Base-by-base conservation (phyloP, 2,797 vertebrate species). In the Selene dorsalis region DNA sequence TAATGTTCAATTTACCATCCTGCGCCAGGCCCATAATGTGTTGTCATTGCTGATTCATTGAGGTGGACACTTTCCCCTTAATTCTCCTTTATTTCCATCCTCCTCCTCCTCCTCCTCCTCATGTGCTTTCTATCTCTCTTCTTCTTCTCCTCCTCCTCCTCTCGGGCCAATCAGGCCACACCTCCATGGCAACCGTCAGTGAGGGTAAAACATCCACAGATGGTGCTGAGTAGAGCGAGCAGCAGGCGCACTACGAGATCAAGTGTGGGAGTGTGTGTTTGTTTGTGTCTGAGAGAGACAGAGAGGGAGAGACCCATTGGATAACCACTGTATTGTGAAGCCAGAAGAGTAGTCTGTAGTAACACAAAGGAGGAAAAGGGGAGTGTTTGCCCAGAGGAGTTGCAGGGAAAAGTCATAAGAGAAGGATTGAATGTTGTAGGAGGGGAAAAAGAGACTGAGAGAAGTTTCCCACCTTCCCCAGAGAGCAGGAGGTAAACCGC, bases 141-240 rank as follows among this genome's bases (percentile, higher is more conserved):
- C 69, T 58, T 83, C 71, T 83, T 76, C 76, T 69, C 69, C 73
- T 90, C 87, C 87, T 89, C 72, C 82, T 89, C 72, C 77, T 90
- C 84, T 75, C 48, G 84, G 83, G 91, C 89, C 88, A 84, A 84
- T 78, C 94, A 93, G 90, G 94, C 95, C 93, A 96, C 95, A 87
- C 95, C 95, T 96, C 94, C 94, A 90, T 91, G 92, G 88, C 94
- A 94, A 92, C 93, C 93, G 94, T 93, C 93, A 89, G 93, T 57
- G 92, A 95, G 95, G 93, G 93, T 95, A 95, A 95, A 92, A 88
- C 87, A 86, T 95, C 95, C 93, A 91, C 94, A 94, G 95, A 95
- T 94, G 94, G 94, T 92, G 93, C 93, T 84, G 92, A 93, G 93
- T 92, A 82, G 89, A 92, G 90, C 77, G 84, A 93, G 89, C 89